Base-by-base conservation (phyloP, 2,113 vertebrate species). In the Serinus canaria region DNA sequence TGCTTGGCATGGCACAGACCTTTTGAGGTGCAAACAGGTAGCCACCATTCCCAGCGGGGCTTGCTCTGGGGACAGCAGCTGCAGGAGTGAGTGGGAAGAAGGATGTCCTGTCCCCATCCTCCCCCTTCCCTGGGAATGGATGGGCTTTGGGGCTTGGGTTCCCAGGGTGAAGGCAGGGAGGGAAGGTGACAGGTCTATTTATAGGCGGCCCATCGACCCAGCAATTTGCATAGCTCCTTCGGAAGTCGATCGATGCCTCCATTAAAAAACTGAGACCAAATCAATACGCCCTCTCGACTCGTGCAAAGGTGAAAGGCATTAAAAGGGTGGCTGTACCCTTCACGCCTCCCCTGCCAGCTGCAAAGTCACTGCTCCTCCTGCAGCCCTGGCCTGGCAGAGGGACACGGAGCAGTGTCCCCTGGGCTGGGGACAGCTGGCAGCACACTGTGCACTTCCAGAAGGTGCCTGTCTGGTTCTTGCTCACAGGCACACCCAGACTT, bases 231-330 rank as follows among this genome's bases (percentile, higher is more conserved):
- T 98, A 97, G 97, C 97, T 98, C 95, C 96, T 97, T 97, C 95
- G 96, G 97, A 98, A 98, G 97, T 97, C 96, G 92, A 98, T 97
- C 98, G 97, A 98, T 98, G 98, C 97, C 97, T 98, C 98, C 97
- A 97, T 98, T 98, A 98, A 98, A 98, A 98, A 98, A 97, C 93
- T 95, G 98, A 91, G 97, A 97, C 98, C 98, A 98, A 98, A 98
- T 98, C 98, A 98, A 98, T 98, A 98, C 46, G 95, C 98, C 98
- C 97, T 97, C 97, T 98, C 96, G 79, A 96, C 96, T 95, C 1
- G 13, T 90, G 87, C 96, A 97, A 96, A 97, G 97, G 96, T 97
- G 96, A 96, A 97, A 96, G 92, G 83, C 95, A 90, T 96, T 96
- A 97, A 97, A 75, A 90, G 93, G 94, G 79, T 94, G 95, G 85